A percentile compares a stretch with the other conserved stretches of the same genome.
phyloP scores from a whole-genome alignment of 2,113 vertebrate species.

The Calidris pugnax region DNA sequence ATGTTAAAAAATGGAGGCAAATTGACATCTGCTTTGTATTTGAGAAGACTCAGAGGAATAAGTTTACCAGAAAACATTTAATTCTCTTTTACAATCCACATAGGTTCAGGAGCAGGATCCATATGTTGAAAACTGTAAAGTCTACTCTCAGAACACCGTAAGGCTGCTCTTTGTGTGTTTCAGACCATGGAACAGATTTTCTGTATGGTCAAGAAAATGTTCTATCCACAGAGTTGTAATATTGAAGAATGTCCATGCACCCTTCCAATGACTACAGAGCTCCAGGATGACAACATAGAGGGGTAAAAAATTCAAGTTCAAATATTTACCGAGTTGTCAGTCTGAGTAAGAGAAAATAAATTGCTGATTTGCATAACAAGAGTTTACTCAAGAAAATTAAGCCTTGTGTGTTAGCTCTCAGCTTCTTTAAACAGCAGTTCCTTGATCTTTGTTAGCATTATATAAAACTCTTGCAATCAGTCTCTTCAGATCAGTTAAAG shows the following conservation, averaged over 20 bases:
- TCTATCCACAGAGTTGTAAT: not conserved
- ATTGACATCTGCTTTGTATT: not conserved
- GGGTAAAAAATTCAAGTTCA: not conserved
- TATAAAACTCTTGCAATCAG: not conserved
- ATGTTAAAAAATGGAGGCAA: not conserved
- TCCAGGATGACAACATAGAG: not conserved
- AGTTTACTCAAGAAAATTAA: not conserved
- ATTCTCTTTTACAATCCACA: fast-evolving
- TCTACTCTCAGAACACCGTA: not conserved
- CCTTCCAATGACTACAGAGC: not conserved
- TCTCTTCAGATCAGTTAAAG: not conserved
- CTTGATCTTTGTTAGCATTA: not conserved
- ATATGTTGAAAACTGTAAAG: not conserved
- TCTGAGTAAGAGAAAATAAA: not conserved
- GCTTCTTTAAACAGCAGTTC: not conserved
- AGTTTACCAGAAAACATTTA: not conserved
- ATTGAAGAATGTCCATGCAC: not conserved
- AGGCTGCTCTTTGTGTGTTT: not conserved
- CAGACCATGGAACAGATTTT: not conserved
- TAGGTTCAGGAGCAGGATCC: not conserved
- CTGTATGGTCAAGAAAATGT: not conserved
- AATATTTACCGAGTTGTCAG: not conserved
- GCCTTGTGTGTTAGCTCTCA: not conserved
- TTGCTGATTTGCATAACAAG: not conserved
- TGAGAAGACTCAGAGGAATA: not conserved